Conservation (phyloP, 2,888 invertebrate genomes). For the Drosophila anomelani region DNA sequence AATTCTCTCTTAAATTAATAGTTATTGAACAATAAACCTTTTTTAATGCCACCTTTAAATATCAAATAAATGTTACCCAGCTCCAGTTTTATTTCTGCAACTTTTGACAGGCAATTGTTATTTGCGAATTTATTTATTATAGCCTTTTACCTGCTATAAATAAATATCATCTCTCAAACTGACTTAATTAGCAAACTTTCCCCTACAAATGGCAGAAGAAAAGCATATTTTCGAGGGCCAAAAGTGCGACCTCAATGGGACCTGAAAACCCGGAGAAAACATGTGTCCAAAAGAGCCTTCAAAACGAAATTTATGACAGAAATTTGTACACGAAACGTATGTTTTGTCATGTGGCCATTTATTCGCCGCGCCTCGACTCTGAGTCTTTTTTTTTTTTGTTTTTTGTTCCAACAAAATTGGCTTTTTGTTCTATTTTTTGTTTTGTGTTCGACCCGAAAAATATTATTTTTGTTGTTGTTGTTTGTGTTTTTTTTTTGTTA, state of each 20-base stretch:
- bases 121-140: neutral
- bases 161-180: neutral
- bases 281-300: constrained; percentile 38
- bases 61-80: neutral
- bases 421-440: constrained; percentile 60
- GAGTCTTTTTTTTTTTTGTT: constrained; percentile 22
- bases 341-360: constrained; percentile 78
- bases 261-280: constrained; percentile 6
- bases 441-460: constrained; percentile 21
- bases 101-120: neutral
- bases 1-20: neutral
- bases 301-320: constrained; percentile 71
- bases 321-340: constrained; percentile 74
- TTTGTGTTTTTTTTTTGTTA: constrained; percentile 13
- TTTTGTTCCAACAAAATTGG: constrained; percentile 34
- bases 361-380: constrained; percentile 58
- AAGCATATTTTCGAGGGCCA: neutral
- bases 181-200: constrained; percentile 12
- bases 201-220: neutral
- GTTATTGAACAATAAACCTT: too few relatives aligned
- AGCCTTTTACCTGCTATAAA: neutral
- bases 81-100: neutral
- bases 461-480: constrained; percentile 16
- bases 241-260: neutral
- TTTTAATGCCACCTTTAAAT: neutral